Base-by-base conservation (phyloP, 1,140 invertebrate genomes). In the Bradysia coprophila region DNA sequence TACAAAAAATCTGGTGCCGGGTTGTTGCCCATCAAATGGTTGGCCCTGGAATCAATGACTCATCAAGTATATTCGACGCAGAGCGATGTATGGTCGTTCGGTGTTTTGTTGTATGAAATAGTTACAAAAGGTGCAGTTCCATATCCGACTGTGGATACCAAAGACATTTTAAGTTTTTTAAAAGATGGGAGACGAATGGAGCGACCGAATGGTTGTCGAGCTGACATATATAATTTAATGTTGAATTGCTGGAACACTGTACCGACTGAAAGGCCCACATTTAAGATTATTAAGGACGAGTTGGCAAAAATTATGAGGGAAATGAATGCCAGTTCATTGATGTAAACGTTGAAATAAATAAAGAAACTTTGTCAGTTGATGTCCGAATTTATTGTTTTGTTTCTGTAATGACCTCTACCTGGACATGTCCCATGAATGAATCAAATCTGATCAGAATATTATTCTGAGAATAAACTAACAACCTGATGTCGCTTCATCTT, bases 41-140 rank as follows among this genome's bases (percentile, higher is more conserved):
- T 94, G 76, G 86, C 89, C 0, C 59, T 89, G 23, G 91, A 96
- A 63, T 85, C 85, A 1, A 62, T 95, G 8, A 80, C 82, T 9
- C 81, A 90, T 61, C 82, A 90, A 53, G 71, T 91, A 15, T 95
- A 93, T 54, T 93, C 89, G 0, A 81, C 81, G 20, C 80, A 92
- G 54, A 91, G 85, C 54, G 91, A 94, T 63, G 86, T 94, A 69
- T 96, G 92, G 92, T 90, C 89, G 0, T 95, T 82, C 67, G 90
- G 91, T 18, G 75, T 95, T 45, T 68, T 95, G 19, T 61, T 95
- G 21, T 97, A 90, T 81, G 91, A 96, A 64, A 86, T 96, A 49
- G 75, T 84, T 4, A 94, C 88, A 1, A 59, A 94, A 18, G 90
- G 87, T 41, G 77, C 75, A 1, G 75, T 73, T 42, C 87, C 87